Percentiles rank a stretch among this genome's conserved stretches.
phyloP scores from a whole-genome alignment of 37 sponge, comb jelly and placozoan species.

The Chondrosia reniformis region DNA sequence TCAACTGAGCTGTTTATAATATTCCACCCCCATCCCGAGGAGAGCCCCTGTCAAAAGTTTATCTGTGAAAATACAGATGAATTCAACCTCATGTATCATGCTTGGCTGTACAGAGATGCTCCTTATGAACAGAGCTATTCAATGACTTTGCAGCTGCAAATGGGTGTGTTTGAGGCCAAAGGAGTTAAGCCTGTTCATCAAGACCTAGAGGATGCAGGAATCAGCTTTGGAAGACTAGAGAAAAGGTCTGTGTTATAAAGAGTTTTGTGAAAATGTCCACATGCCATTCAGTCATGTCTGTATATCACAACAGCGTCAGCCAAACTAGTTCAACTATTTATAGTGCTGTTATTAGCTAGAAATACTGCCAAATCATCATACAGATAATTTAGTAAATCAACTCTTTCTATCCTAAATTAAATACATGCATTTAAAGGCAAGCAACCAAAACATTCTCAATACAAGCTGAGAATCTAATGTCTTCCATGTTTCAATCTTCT shows the following conservation, averaged over 20 bases:
- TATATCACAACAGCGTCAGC: too few species aligned
- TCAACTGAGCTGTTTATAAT: slow-evolving; percentile 52
- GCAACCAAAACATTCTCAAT: too few species aligned
- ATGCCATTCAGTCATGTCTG: too few species aligned
- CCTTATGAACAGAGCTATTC: slow-evolving; percentile 20
- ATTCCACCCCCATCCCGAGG: slow-evolving; percentile 51
- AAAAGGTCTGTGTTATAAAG: slow-evolving; percentile 35
- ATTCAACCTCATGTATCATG: slow-evolving; percentile 71
- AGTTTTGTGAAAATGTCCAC: too few species aligned
- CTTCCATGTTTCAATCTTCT: not conserved
- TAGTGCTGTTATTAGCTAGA: too few species aligned
- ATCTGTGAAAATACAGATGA: slow-evolving; percentile 67
- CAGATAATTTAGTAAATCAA: too few species aligned
- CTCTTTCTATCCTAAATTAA: too few species aligned
- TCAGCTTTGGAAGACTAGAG: slow-evolving; percentile 43
- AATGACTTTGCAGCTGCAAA: slow-evolving; percentile 35
- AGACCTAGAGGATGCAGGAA: slow-evolving; percentile 67
- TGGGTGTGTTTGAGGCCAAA: slow-evolving; percentile 70
- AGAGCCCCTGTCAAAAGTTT: slow-evolving; percentile 73
- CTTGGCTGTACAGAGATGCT: slow-evolving; percentile 56
- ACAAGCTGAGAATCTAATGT: too few species aligned
- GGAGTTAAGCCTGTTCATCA: slow-evolving; percentile 63
- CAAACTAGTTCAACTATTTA: too few species aligned
- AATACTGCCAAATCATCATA: too few species aligned
- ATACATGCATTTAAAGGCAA: too few species aligned